Evolutionary conservation across 2,113 vertebrate species (phyloP).

Genomic region (Puntigrus tetrazona): DNA sequence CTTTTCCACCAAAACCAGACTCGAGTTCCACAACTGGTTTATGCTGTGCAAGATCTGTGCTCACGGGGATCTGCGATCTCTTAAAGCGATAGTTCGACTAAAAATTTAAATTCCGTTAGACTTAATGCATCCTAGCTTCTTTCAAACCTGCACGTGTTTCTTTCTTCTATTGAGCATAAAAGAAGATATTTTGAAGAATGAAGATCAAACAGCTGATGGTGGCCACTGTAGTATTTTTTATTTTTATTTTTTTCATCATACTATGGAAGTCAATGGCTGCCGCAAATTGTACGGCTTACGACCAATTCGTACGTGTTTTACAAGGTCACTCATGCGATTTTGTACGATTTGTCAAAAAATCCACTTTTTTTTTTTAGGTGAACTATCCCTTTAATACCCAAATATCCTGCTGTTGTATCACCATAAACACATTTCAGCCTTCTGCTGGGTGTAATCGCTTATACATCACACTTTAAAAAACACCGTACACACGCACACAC

Average conservation of each 20-base stretch:
- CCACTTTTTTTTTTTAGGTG: neutral
- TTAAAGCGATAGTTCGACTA: neutral
- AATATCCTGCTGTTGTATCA: constrained; percentile 57
- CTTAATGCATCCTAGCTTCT: neutral
- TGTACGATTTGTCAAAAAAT: too few species aligned
- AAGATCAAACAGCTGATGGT: too few species aligned
- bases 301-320: too few species aligned
- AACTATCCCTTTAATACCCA: constrained; percentile 5
- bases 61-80: constrained; percentile 16
- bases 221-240: too few species aligned
- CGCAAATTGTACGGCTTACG: too few species aligned
- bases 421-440: constrained; percentile 51
- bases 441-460: constrained; percentile 46
- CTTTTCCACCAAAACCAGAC: constrained; percentile 60
- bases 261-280: too few species aligned
- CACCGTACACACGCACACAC: constrained; percentile 2
- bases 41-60: constrained; percentile 20
- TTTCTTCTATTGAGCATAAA: neutral
- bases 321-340: too few species aligned
- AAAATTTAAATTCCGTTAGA: too few species aligned
- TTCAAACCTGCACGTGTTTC: neutral
- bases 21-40: constrained; percentile 51
- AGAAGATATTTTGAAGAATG: neutral
- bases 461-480: constrained; percentile 44
- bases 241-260: too few species aligned